These are phyloP conservation scores for Neosalanx taihuensis DNA, from an alignment of 2,797 vertebrate genomes.

Conservation along the genomic window DNA sequence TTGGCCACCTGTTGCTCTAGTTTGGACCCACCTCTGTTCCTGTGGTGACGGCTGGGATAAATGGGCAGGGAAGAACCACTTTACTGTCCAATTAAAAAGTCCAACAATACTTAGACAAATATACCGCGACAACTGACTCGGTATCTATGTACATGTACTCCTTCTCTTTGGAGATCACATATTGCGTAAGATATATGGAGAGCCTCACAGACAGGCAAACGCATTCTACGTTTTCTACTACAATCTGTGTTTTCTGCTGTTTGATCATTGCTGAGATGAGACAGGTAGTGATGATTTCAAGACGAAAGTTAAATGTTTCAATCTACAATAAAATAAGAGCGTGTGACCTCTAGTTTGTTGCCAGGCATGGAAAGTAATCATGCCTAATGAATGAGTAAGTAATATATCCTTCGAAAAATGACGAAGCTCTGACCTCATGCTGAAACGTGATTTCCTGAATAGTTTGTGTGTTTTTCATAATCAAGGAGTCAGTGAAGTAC, in stretches of 20 bases:
- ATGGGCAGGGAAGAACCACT: conserved; percentile 7
- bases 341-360: conserved; percentile 36
- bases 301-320: conserved; percentile 39
- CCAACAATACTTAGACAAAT: neutral
- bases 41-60: conserved; percentile 14
- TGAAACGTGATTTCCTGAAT: conserved; percentile 44
- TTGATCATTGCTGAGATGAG: neutral
- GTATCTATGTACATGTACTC: neutral
- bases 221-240: neutral
- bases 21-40: conserved; percentile 39
- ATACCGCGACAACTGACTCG: neutral
- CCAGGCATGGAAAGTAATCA: conserved; percentile 51
- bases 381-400: conserved; percentile 28
- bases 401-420: conserved; percentile 49
- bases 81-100: neutral
- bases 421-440: conserved; percentile 20
- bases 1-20: conserved; percentile 69
- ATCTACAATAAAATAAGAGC: conserved; percentile 45
- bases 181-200: conserved; percentile 10
- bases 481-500: conserved; percentile 28
- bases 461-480: conserved; percentile 46
- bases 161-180: neutral
- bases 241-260: no score
- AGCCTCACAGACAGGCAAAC: conserved; percentile 27
- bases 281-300: conserved; percentile 38